A percentile compares a stretch with the other conserved stretches of the same genome.
These are phyloP conservation scores for Sebastes melanostomus DNA, from an alignment of 2,797 vertebrate species.

Conservation along the genomic window DNA sequence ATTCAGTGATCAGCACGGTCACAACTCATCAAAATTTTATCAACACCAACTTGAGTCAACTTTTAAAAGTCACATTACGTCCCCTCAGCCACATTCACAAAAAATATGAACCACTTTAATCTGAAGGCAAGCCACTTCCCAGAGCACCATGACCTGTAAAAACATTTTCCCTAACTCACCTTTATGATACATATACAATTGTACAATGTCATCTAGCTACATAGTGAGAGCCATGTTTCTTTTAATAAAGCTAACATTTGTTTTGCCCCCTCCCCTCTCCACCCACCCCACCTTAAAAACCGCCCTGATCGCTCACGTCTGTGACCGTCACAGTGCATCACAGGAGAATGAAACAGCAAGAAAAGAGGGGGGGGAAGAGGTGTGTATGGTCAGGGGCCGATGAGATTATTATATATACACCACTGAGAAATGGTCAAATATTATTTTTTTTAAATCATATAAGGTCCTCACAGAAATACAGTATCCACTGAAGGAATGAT, in stretches of 20 bases:
- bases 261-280: neutral
- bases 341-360: constrained; percentile 44
- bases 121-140: constrained; percentile 66
- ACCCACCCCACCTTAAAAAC: neutral
- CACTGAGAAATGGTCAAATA: constrained; percentile 19
- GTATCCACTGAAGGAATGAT: constrained; percentile 1
- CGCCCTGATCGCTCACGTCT: constrained; percentile 34
- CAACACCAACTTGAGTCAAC: constrained; percentile 41
- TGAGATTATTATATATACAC: constrained; percentile 50
- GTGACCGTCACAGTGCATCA: constrained; percentile 71
- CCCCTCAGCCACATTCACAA: constrained; percentile 42
- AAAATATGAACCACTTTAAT: constrained; percentile 40
- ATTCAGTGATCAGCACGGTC: constrained; percentile 15
- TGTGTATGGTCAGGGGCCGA: constrained; percentile 24
- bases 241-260: constrained; percentile 54
- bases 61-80: constrained; percentile 18
- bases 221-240: constrained; percentile 61
- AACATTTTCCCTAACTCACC: constrained; percentile 54
- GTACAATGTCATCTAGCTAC: constrained; percentile 75
- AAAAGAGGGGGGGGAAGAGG: constrained; percentile 1
- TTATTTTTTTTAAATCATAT: neutral
- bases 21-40: constrained; percentile 24
- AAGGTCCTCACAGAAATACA: constrained; percentile 33
- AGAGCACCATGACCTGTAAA: constrained; percentile 67
- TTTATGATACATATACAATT: constrained; percentile 75